These are phyloP conservation scores for Heliconius hermathena DNA, from an alignment of 1,140 invertebrate species.

Conservation along the genomic window DNA sequence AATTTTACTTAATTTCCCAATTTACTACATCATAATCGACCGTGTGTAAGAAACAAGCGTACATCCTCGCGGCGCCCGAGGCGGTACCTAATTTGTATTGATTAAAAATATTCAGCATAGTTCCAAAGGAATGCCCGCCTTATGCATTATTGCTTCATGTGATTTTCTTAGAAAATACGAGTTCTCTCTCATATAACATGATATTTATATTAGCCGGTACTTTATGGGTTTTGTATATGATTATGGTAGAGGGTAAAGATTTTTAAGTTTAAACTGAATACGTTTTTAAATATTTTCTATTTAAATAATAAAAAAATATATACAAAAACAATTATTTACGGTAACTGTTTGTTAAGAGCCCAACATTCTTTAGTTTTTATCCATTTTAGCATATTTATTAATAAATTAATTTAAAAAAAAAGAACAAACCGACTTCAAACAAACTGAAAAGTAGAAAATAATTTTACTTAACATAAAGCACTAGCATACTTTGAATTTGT, in stretches of 20 bases:
- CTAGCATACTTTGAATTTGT: too few relatives aligned
- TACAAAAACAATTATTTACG: neutral
- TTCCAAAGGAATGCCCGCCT: slow-evolving; percentile 48
- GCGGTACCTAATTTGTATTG: slow-evolving; percentile 76
- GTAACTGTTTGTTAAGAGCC: too few relatives aligned
- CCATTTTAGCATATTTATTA: too few relatives aligned
- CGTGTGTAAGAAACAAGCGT: slow-evolving; percentile 13
- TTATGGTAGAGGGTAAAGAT: neutral
- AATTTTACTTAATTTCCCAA: neutral
- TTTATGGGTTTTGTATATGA: neutral
- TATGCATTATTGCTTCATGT: slow-evolving; percentile 46
- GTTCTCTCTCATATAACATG: slow-evolving; percentile 1
- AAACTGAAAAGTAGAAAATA: too few relatives aligned
- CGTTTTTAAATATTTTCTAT: too few relatives aligned
- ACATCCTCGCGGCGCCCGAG: slow-evolving; percentile 58
- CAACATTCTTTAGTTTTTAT: too few relatives aligned
- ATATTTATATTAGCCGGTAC: slow-evolving; percentile 22
- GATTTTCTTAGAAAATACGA: slow-evolving; percentile 34
- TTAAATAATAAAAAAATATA: too few relatives aligned
- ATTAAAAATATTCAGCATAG: slow-evolving; percentile 79
- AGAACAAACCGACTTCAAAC: too few relatives aligned
- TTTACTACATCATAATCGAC: neutral
- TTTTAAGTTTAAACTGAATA: neutral
- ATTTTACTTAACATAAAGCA: too few relatives aligned
- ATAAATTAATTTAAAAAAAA: too few relatives aligned